Evolutionary conservation across 2,888 invertebrate species (phyloP), one percentile per base, ranked within the genome.

Genomic region (Dermolepida albohirtum): DNA sequence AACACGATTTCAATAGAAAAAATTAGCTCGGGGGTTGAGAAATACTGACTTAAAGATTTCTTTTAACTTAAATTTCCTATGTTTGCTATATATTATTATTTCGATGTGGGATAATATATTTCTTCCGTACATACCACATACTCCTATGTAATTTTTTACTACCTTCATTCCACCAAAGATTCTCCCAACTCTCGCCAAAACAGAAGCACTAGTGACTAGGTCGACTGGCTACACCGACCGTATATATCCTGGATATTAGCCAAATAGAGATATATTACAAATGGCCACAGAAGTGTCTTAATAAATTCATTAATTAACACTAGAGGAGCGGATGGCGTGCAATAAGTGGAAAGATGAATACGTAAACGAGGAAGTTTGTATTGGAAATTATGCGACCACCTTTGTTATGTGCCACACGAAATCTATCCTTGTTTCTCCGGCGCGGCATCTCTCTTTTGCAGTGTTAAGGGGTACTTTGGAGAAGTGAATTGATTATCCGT

Each of bases 221-320:
- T 2, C 6, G 34, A 34, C 34, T 34, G 34, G 34, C 6, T 10
- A 34, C 34, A 34, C 6, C 1, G 34, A 34, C 34, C 2, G 6
- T 34, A 34, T 34, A 34, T 34, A 34, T 34, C 34, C 34, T 34
- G 34, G 34, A 52, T 59, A 50, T 55, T 57, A 57, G 47, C 39
- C 50, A 49, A 55, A 59, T 66, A 22, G 47, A 49, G 55, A 59
- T 66, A 59, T 57, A 50, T 57, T 57, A 50, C 44, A 59, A 44
- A 34, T 44, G 44, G 44, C 59, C 59, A 17, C 49, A 57, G 59
- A 66, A 59, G 22, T 66, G 66, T 66, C 59, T 59, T 66, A 59
- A 66, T 66, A 66, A 59, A 66, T 66, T 66, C 50, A 66, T 59
- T 66, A 59, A 66, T 66, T 57, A 66, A 66, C 66, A 64, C 44